These are phyloP conservation scores for Folsomia candida DNA, from an alignment of 2,888 invertebrate species.

Conservation along the genomic window DNA sequence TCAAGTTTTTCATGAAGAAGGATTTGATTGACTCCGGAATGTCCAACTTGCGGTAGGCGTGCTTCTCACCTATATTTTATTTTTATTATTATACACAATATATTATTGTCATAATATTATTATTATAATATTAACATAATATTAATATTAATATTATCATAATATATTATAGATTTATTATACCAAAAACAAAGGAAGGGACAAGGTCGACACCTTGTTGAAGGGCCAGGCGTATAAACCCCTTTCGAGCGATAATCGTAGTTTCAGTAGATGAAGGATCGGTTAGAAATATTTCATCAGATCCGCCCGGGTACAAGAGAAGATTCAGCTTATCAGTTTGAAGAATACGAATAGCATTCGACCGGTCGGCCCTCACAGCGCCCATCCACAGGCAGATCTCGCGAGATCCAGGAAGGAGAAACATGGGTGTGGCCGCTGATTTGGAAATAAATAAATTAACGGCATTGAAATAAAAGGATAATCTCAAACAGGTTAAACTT, in stretches of 20 bases:
- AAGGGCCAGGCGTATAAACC: constrained; percentile 30
- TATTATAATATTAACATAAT: too few relatives aligned
- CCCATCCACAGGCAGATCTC: constrained; percentile 34
- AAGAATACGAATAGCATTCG: constrained; percentile 23
- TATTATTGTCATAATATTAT: too few relatives aligned
- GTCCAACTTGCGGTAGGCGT: constrained; percentile 33
- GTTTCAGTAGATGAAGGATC: constrained; percentile 29
- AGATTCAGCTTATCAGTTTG: constrained; percentile 20
- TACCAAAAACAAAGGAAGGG: constrained; percentile 32
- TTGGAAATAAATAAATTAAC: too few relatives aligned
- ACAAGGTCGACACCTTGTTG: constrained; percentile 33
- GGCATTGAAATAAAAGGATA: too few relatives aligned
- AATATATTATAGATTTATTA: too few relatives aligned
- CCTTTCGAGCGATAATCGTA: constrained; percentile 31
- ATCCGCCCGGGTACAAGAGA: constrained; percentile 29
- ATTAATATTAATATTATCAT: too few relatives aligned
- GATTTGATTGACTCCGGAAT: constrained; percentile 30
- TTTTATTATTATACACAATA: too few relatives aligned
- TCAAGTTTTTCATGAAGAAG: constrained; percentile 31
- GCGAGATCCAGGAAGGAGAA: constrained; percentile 25
- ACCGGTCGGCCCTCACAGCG: constrained; percentile 30
- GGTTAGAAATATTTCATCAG: constrained; percentile 32
- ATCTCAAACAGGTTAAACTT: too few relatives aligned
- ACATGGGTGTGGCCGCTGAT: constrained; percentile 31
- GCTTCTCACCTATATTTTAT: too few relatives aligned